Base-by-base conservation (phyloP, 1,140 invertebrate species). In the Cyrtorhinus lividipennis region DNA sequence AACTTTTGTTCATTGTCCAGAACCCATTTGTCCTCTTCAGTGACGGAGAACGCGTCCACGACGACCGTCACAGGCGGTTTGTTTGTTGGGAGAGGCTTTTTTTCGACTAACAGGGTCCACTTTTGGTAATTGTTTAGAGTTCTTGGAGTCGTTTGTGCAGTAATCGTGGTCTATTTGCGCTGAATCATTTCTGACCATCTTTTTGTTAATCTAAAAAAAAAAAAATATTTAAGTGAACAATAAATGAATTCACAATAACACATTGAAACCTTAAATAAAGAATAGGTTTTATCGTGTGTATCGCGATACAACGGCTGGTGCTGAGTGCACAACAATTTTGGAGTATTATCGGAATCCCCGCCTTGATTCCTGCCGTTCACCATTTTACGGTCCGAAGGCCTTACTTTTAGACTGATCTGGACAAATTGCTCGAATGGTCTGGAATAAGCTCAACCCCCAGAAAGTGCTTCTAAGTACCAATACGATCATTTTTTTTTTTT, bases 161-260 rank as follows among this genome's bases (percentile, higher is more conserved):
- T 81, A 81, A 70, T 79, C 77, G 66, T 80, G 78, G 67, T 79
- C 78, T 59, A 76, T 62, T 56, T 76, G 74, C 10, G 77, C 70
- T 13, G 67, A 72, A 61, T 70, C 72, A 18, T 13, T 59, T 30
- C 38, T 59, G 10, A 59, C 24, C 38, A 30, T 22, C 48, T 53
- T 10, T 63, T 53, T 53, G 13, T 24, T 59, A 30, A 15, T 26
- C 58, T 59, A 59, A 12, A 59, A 58, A 20, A 59, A 18, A 24
- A 5, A 27, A 44, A 20, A 12, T 22, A 15, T 44, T 12, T 60
- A 30, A 60, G 38, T 20, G 38, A 38, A 27, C 22, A 30, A 18
- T 10, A 59, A 56, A 25, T 23, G 38, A 60, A 60, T 25, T 60
- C 24, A 24, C 56, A n/a, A 20, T 58, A 20, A 58, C 18, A 24